Percentiles rank a stretch among this genome's conserved stretches.
phyloP scores from a whole-genome alignment of 1,140 invertebrate species.

The Mycetomoellerius zeteki region DNA sequence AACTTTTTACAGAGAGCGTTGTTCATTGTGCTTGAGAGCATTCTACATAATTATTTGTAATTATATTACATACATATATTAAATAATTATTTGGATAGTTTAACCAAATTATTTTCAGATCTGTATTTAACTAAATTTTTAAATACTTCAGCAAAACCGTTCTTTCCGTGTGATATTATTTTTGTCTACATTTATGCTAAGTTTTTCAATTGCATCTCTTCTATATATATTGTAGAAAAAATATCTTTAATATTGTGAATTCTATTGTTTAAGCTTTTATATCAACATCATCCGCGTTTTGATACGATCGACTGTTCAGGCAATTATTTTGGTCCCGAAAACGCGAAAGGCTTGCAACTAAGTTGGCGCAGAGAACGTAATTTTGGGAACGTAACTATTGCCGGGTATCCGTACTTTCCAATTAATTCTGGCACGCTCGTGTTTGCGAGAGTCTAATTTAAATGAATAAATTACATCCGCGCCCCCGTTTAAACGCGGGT shows the following conservation, averaged over 20 bases:
- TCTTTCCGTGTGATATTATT: background rate
- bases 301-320: conserved; percentile 34
- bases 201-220: background rate
- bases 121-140: no score
- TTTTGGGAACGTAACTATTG: conserved; percentile 55
- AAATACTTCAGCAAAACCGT: no score
- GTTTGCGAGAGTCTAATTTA: conserved; percentile 71
- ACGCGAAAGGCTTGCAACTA: conserved; percentile 51
- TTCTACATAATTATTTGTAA: no score
- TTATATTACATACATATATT: no score
- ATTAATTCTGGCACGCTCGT: conserved; percentile 71
- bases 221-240: background rate
- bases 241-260: background rate
- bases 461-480: conserved; percentile 76
- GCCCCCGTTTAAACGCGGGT: conserved; percentile 67
- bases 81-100: no score
- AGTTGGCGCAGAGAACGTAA: conserved; percentile 52
- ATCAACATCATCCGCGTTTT: background rate
- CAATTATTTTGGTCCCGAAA: conserved; percentile 54
- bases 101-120: no score
- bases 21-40: no score
- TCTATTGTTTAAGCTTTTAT: conserved; percentile 22
- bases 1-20: no score
- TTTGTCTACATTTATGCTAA: background rate
- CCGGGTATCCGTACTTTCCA: conserved; percentile 66